Evolutionary conservation across 2,888 invertebrate species (phyloP), one percentile per base, ranked within the genome.

Genomic region (Ypsolopha sequella): DNA sequence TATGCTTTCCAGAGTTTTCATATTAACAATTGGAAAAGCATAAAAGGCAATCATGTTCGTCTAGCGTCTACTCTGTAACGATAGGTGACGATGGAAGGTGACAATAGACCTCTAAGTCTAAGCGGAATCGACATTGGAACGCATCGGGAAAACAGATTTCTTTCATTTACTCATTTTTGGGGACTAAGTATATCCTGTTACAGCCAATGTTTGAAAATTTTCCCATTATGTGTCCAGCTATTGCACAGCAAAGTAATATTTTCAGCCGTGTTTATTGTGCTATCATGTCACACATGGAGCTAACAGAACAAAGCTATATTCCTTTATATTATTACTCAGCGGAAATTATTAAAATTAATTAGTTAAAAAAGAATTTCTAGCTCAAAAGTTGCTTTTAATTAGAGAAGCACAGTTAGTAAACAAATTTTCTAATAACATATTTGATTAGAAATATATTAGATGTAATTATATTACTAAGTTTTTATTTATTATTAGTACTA

Each of bases 71-170:
- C 63, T 64, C 73, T 73, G 67, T 62, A 66, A 71, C 68, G 64
- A 70, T 65, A 62, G 76, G 69, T 68, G 64, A 74, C 34, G 36
- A 43, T 45, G 51, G 51, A 45, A 24, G 44, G 51, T 76, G 80
- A 72, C 75, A 60, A 59, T 63, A 70, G 72, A 77, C 71, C 64
- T 76, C 73, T 79, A 76, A 69, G 74, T 80, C 80, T 70, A 81
- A 80, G 82, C 84, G 63, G 70, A 75, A 56, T 62, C 58, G 50
- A 55, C 57, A 53, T 67, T 60, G 68, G 70, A 76, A 76, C 75
- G 68, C 71, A 73, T 71, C 63, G 73, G 79, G 77, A 73, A 76
- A 74, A 43, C 33, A 68, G 58, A 48, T 43, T 36, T 13, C 7
- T 36, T 44, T 36, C 24, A 3, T 24, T 24, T 24, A 24, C 24